A percentile compares a stretch with the other conserved stretches of the same genome.
Conservation (phyloP, 2,113 vertebrate species). For the Rissa tridactyla region DNA sequence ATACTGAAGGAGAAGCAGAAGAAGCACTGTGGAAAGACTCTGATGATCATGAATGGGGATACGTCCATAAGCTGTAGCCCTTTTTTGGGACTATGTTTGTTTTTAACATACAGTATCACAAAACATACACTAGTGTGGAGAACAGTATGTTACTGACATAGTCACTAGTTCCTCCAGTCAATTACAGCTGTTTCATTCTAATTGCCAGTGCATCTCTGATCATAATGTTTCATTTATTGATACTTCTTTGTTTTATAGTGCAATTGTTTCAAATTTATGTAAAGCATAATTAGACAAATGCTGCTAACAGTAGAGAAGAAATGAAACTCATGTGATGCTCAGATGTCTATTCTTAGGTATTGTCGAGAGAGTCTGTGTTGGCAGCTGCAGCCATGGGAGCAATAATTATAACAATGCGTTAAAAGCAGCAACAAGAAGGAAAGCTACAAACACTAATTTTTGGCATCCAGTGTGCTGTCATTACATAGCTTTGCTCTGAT, state of each 20-base stretch:
- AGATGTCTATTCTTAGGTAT: constrained; percentile 13
- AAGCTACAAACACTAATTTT: neutral
- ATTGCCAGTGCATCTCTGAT: neutral
- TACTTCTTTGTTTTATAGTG: neutral
- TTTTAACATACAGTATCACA: neutral
- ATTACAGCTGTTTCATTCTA: neutral
- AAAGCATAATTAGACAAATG: neutral
- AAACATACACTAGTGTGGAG: neutral
- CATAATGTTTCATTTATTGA: neutral
- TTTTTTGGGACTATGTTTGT: neutral
- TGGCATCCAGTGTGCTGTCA: neutral
- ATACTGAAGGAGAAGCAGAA: neutral
- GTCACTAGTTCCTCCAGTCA: neutral
- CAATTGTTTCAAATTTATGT: neutral
- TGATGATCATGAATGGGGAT: neutral
- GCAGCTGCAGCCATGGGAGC: neutral
- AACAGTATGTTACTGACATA: neutral
- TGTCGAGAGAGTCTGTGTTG: neutral
- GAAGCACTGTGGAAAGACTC: neutral
- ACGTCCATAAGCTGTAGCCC: neutral
- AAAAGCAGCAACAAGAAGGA: neutral
- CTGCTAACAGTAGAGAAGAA: neutral
- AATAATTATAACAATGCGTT: neutral
- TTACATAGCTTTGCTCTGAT: constrained; percentile 7
- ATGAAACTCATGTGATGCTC: neutral